Base-by-base conservation (phyloP, 1,140 invertebrate species). In the Phymorhynchus buccinoides region DNA sequence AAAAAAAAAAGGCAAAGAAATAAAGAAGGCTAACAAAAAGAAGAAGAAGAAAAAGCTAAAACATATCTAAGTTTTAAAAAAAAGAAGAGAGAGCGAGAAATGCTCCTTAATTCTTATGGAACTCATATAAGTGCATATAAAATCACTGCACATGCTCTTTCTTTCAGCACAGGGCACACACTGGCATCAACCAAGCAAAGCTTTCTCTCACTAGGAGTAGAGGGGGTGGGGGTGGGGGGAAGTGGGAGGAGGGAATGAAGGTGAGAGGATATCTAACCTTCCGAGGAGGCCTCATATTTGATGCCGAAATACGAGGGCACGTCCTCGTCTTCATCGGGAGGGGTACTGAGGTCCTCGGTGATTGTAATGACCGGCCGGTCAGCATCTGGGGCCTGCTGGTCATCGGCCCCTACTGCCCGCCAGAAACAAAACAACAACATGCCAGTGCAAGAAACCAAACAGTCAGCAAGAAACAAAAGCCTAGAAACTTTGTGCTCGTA, bases 291-390 rank as follows among this genome's bases (percentile, higher is more conserved):
- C 77, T 85, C 86, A 84, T 80, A 80, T 80, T 88, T 83, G 41
- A 89, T 77, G 78, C 88, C 90, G 82, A 89, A 90, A 87, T 89
- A 91, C 79, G 87, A 83, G 66, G 66, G 44, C 48, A 90, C 82
- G 84, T 90, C 88, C 88, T 91, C 90, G 84, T 90, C 90, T 56
- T 90, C 91, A 82, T 90, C 89, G 35, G 86, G 80, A 44, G 91
- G 91, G 56, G 84, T 84, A 86, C 88, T 89, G 85, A 88, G 86
- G 85, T 91, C 91, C 84, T 92, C 91, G 16, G 91, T 92, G 41
- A 92, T 87, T 30, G 88, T 89, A 77, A 92, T 92, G 66, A 86
- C 79, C 44, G 91, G 91, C 27, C 80, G 75, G 44, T 83, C 84
- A 82, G 79, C 32, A 37, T 73, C 78, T 6, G 56, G 56, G 71